Base-by-base conservation (phyloP, 2,888 invertebrate species). In the Nemotelus nigrinus region DNA sequence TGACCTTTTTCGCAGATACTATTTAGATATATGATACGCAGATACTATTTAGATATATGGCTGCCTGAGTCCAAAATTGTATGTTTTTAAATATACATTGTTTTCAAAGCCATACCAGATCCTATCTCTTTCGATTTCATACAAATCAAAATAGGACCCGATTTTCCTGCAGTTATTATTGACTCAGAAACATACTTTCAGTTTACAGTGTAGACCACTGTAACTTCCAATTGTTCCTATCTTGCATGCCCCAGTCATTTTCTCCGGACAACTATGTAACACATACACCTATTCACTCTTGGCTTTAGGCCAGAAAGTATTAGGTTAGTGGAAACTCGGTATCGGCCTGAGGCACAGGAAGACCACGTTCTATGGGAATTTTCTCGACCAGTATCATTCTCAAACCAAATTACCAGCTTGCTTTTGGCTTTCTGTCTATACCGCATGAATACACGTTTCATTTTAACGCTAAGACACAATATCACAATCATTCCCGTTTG, bases 281-380 rank as follows among this genome's bases (percentile, higher is more conserved):
- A 58, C n/a, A 25, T 58, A 64, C 41, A 64, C 5, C 44, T 10
- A 64, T n/a, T 64, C 64, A n/a, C 7, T 43, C 44, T 41, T 64
- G 64, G 64, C 45, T 41, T 43, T 43, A 3, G 64, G 44, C 41
- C 45, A 64, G 43, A 39, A 6, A n/a, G 43, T 58, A 58, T 58
- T 58, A 58, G n/a, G 10, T 58, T 58, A 1, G 58, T 58, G 58
- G 58, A 8, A 5, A 58, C 58, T 58, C 8, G 10, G 25, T 10
- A 6, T 5, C 25, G 10, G 4, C 5, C 58, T 5, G 4, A 4
- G 4, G 25, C 4, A 4, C 7, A n/a, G 25, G 25, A 58, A 58
- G 4, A 5, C 7, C 4, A 58, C 58, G 25, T 58, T 10, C 58
- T 10, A 5, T 5, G 25, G 4, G 25, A 10, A 58, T 25, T 5